Percentiles rank a stretch among this genome's conserved stretches.
These are phyloP conservation scores for Patiria miniata DNA, from an alignment of 35 echinoderm and acorn worm genomes.

Conservation along the genomic window DNA sequence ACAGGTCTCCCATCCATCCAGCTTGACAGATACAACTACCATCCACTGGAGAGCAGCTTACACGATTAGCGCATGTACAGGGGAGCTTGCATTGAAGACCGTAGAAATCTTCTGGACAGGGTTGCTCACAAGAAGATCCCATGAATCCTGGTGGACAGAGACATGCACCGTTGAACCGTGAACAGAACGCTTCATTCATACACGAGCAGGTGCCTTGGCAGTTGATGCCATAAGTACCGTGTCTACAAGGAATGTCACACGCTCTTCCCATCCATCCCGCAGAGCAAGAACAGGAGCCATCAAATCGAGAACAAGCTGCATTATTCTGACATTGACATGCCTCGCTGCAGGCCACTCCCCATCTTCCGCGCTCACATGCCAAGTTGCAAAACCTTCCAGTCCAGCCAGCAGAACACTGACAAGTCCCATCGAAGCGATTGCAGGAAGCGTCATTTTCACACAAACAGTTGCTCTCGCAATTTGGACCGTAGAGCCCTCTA, in stretches of 20 bases:
- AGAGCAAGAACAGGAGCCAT: conserved; percentile 71
- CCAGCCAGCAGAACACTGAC: conserved; percentile 64
- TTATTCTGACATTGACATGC: conserved; percentile 66
- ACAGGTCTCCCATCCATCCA: conserved; percentile 67
- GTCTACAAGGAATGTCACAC: conserved; percentile 57
- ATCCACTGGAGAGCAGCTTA: conserved; percentile 50
- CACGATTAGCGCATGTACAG: conserved; percentile 72
- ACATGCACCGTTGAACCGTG: conserved; percentile 60
- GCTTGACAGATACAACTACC: conserved; percentile 61
- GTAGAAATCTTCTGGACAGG: conserved; percentile 58
- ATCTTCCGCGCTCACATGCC: conserved; percentile 62
- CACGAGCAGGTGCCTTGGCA: conserved; percentile 59
- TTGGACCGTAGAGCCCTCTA: conserved; percentile 55
- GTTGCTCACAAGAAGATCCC: conserved; percentile 50
- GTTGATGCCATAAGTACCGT: conserved; percentile 58
- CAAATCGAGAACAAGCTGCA: conserved; percentile 62
- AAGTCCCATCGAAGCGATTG: conserved; percentile 53
- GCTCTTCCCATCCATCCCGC: conserved; percentile 59
- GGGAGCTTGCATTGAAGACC: conserved; percentile 57
- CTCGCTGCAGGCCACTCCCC: conserved; percentile 59
- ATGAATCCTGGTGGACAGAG: conserved; percentile 54
- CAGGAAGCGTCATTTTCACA: conserved; percentile 53
- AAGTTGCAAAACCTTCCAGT: conserved; percentile 68
- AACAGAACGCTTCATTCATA: conserved; percentile 56
- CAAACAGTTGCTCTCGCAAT: conserved; percentile 53